Base-by-base conservation (phyloP, 2,797 vertebrate species). In the Chaetodon trifasciatus region DNA sequence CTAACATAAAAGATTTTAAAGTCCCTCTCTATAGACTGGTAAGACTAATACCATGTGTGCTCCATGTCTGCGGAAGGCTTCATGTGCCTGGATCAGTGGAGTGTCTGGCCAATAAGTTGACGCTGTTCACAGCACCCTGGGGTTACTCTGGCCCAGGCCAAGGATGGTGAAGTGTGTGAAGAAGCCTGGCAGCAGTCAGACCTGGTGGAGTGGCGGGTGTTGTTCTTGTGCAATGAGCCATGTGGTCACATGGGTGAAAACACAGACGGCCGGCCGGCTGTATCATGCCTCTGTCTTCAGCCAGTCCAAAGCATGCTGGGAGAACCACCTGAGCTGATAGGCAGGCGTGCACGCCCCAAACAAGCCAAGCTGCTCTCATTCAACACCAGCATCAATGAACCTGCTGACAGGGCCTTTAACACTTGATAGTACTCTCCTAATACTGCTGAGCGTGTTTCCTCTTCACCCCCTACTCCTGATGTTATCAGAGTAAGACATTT, bases 221-320 rank as follows among this genome's bases (percentile, higher is more conserved):
- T 93, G 86, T 93, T 91, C 89, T 70, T 84, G 83, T 86, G 81
- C 88, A 93, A 80, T 91, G 87, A 93, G 81, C 91, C 89, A 70
- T 84, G 76, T 24, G 72, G 78, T 84, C 83, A 70, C 87, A 88
- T 76, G 80, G 65, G 65, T 37, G 65, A 39, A 39, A 82, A 83
- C 16, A 40, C 89, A 84, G 82, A 88, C 53, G 62, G 78, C 74
- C 63, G 28, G 52, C 85, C 32, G 82, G 81, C 79, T 44, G 63
- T 68, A 87, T 88, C 75, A 72, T 49, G 78, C 73, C 81, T 13
- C 75, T 13, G 68, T 76, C 88, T 86, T 49, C 74, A 69, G 55
- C 79, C 63, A 0, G 40, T 78, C 74, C 72, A 50, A 77, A 70
- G 84, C 85, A 57, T 79, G 85, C 82, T 82, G 80, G 78, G 79